Evolutionary conservation across 2,113 vertebrate genomes (phyloP), one percentile per base, ranked within the genome.

Genomic region (Chamaetylas fuelleborni): DNA sequence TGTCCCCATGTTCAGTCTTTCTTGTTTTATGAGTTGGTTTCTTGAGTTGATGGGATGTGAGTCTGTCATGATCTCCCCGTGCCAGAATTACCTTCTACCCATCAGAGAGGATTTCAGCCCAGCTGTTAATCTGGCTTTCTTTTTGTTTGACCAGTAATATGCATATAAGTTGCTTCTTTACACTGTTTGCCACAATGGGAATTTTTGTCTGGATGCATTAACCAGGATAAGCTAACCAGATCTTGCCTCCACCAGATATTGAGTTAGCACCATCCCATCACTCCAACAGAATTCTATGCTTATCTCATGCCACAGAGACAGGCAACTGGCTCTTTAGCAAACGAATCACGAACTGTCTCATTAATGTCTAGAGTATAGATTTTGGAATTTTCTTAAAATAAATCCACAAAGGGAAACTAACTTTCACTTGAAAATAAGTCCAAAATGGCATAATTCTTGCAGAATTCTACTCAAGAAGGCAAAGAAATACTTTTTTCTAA

Each of bases 1-100:
- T 13, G 8, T 31, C 6, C 22, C 5, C 3, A 23, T 36, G 33
- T 25, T 43, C 18, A 72, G 5, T 33, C 26, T 81, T 72, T 42
- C 42, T 48, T 7, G 8, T 56, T 25, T 34, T 65, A 50, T 28
- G 15, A 19, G 8, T 43, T 34, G 12, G 6, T 38, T 73, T 81
- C 19, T 33, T 73, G 36, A 1, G 2, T 50, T 65, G 18, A 10
- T 50, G 67, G 22, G 9, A 18, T 22, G 9, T 4, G 11, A 65
- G 36, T 43, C 5, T 1, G 33, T 28, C 26, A 23, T 0, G 0
- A 43, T 58, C 36, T 65, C 58, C 14, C 14, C 7, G 19, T 36
- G 16, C 6, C 23, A 16, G 31, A 57, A 58, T 33, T 57, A 36
- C 10, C 17, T 51, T 73, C 73, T 20, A 45, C 26, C 10, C 23